Evolutionary conservation across 2,797 vertebrate genomes (phyloP), one percentile per base, ranked within the genome.

Genomic region (Syngnathus rostellatus): DNA sequence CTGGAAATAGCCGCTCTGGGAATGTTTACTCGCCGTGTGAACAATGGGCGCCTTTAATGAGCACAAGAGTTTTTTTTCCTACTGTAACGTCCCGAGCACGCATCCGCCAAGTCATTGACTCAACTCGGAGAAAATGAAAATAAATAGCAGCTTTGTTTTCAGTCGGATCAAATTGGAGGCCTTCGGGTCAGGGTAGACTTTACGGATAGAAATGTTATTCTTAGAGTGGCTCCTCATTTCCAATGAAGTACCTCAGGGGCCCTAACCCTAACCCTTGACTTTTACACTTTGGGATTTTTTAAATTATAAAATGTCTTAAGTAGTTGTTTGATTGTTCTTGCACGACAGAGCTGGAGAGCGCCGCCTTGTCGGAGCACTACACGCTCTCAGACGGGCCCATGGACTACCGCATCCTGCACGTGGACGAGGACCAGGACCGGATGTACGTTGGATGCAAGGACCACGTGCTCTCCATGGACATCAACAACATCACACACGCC

Each of bases 381-480:
- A 92, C 89, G 64, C 86, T 98, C 68, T 93, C 94, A 14, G 93
- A 95, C 61, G 91, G 90, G 66, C 89, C 93, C 31, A 92, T 98
- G 88, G 97, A 99, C 90, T 99, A 98, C 83, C 92, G 96, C 88
- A 95, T 98, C 84, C 92, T 99, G 76, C 89, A 94, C 59, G 94
- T 98, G 96, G 96, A 99, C 74, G 97, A 98, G 89, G 97, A 99
- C 88, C 97, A 99, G 84, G 97, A 99, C 84, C 90, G 94, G 50
- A 93, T 99, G 87, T 98, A 98, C 0, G 94, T 98, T 85, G 97
- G 97, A 85, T 94, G 95, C 86, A 99, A 98, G 88, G 94, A 99
- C 86, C 92, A 99, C 46, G 92, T 96, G 76, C 87, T 98, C 61
- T 98, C 97, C 62, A 88, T 98, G 93, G 96, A 97, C 89, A 97